These are phyloP conservation scores for Cyclura pinguis DNA, from an alignment of 2,797 vertebrate genomes.

Conservation along the genomic window DNA sequence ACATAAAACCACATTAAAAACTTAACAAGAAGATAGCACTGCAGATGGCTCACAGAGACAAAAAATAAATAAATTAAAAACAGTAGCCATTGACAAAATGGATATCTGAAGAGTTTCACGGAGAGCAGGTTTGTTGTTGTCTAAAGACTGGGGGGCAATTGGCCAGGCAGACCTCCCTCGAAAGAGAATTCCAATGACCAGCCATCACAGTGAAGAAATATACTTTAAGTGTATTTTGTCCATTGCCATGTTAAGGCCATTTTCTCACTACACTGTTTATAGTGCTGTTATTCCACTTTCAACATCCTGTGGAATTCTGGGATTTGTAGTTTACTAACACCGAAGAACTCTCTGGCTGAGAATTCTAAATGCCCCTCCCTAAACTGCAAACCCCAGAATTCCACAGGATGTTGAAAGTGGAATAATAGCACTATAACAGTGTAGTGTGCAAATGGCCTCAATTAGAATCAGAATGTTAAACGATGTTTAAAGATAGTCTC, in stretches of 20 bases:
- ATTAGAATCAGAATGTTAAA: neutral
- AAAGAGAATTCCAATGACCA: neutral
- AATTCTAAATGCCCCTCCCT: too few relatives aligned
- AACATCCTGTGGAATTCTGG: too few relatives aligned
- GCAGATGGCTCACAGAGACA: neutral
- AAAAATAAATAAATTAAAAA: neutral
- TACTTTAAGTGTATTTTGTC: too few relatives aligned
- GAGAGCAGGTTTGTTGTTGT: neutral
- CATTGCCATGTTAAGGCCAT: neutral
- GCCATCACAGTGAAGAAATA: too few relatives aligned
- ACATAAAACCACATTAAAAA: neutral
- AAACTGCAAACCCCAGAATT: too few relatives aligned
- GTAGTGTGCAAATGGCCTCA: too few relatives aligned
- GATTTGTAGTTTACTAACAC: too few relatives aligned
- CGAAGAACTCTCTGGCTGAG: too few relatives aligned
- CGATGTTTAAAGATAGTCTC: neutral
- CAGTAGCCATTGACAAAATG: neutral
- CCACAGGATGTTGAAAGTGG: too few relatives aligned
- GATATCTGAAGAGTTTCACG: neutral
- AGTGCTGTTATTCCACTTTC: too few relatives aligned
- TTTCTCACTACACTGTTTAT: too few relatives aligned
- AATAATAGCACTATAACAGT: too few relatives aligned
- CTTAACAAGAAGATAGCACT: neutral
- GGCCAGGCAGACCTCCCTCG: neutral
- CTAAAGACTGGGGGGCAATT: neutral